These are phyloP conservation scores for Musca domestica DNA, from an alignment of 1,140 invertebrate genomes.

Conservation along the genomic window DNA sequence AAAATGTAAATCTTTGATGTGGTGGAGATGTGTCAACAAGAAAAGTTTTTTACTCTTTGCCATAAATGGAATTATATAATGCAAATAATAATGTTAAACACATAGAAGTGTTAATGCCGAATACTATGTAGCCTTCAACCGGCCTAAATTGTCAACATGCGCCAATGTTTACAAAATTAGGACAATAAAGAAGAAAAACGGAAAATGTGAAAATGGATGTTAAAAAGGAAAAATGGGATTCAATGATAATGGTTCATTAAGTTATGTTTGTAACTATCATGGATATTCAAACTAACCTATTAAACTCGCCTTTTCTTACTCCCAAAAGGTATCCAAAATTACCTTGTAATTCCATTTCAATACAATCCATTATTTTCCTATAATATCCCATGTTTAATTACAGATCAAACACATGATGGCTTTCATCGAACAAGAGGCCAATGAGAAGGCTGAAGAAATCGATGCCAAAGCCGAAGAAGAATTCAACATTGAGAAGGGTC, in stretches of 20 bases:
- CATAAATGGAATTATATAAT: not conserved
- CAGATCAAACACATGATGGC: slow-evolving; percentile 99
- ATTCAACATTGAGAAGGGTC: slow-evolving; percentile 99
- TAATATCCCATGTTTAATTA: slow-evolving; percentile 33
- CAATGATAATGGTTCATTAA: too few species aligned
- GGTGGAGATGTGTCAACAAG: too few species aligned
- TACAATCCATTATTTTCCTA: not conserved
- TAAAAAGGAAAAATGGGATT: too few species aligned
- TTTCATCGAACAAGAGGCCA: slow-evolving; percentile 99
- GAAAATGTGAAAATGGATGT: too few species aligned
- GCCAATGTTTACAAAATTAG: too few species aligned
- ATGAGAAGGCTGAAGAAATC: slow-evolving; percentile 99
- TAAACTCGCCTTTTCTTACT: not conserved
- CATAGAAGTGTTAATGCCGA: not conserved
- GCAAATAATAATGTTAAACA: slow-evolving; percentile 31
- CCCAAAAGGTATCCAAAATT: not conserved
- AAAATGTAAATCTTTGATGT: too few species aligned
- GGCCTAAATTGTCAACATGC: not conserved
- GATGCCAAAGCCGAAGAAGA: slow-evolving; percentile 99
- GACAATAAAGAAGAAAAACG: too few species aligned
- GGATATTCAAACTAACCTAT: not conserved
- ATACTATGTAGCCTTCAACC: not conserved
- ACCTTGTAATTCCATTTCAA: not conserved
- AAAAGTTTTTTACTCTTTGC: not conserved
- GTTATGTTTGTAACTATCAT: too few species aligned